phyloP scores from a whole-genome alignment of 2,113 vertebrate species.

The Setophaga petechia region DNA sequence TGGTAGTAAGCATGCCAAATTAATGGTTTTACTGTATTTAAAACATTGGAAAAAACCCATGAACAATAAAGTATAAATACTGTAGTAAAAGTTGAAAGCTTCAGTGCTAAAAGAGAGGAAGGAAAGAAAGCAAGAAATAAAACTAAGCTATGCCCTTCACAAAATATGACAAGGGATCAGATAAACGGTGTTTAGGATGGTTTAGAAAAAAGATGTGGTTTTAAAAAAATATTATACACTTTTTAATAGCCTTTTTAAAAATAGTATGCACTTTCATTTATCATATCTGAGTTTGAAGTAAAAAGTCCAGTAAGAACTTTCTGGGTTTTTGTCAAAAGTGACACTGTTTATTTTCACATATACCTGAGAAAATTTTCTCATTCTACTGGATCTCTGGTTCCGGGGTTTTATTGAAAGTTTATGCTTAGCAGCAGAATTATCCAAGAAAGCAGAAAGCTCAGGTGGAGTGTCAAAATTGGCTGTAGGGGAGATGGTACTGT shows the following conservation, averaged over 20 bases:
- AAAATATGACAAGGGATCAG: neutral
- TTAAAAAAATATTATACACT: neutral
- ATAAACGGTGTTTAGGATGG: neutral
- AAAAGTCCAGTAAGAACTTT: neutral
- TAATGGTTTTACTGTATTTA: neutral
- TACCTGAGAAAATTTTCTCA: slow-evolving; percentile 78
- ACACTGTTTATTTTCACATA: neutral
- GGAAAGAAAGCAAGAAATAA: neutral
- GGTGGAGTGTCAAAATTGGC: slow-evolving; percentile 83
- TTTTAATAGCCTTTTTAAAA: neutral
- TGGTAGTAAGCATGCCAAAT: neutral
- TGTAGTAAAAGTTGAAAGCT: neutral
- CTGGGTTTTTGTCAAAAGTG: neutral
- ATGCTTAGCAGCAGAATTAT: slow-evolving; percentile 93
- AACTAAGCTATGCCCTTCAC: neutral
- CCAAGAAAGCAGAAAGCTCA: slow-evolving; percentile 80
- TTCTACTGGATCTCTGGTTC: slow-evolving; percentile 87
- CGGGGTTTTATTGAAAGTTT: slow-evolving; percentile 91
- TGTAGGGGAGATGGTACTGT: slow-evolving; percentile 55
- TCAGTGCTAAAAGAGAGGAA: neutral
- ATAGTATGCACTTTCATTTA: neutral
- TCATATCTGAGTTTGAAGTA: neutral
- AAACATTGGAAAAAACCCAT: neutral
- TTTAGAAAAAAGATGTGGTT: neutral
- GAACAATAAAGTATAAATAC: neutral